Percentiles rank a stretch among this genome's conserved stretches.
Evolutionary conservation across 1,140 invertebrate genomes (phyloP).

Genomic region (Helicoverpa armigera): DNA sequence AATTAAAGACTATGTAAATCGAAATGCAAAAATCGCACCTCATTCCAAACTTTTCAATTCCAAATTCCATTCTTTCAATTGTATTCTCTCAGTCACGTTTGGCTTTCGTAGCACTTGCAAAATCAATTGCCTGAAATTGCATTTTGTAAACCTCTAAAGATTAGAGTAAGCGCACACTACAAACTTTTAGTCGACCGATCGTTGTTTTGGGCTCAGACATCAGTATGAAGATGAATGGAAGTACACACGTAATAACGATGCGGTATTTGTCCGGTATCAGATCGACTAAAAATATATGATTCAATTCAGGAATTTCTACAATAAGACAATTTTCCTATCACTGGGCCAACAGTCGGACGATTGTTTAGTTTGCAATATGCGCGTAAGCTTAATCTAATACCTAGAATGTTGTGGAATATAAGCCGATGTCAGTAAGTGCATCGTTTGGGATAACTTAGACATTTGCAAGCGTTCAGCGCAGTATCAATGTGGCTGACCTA

Average conservation of each 20-base stretch:
- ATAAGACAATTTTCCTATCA: too few species aligned
- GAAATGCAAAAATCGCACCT: not conserved
- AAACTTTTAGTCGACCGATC: too few species aligned
- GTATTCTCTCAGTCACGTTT: not conserved
- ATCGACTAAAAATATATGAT: too few species aligned
- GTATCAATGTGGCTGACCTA: slow-evolving; percentile 5
- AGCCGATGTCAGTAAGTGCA: not conserved
- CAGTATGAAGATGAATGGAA: too few species aligned
- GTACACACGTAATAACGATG: too few species aligned
- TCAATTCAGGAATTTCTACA: too few species aligned
- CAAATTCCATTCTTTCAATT: not conserved
- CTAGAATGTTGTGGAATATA: slow-evolving; percentile 8
- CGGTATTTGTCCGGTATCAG: too few species aligned
- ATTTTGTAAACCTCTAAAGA: not conserved
- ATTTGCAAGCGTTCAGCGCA: not conserved
- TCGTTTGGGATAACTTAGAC: slow-evolving; percentile 18
- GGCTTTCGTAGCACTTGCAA: not conserved
- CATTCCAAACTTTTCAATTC: slow-evolving; percentile 5
- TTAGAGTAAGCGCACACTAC: not conserved
- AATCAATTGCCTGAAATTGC: not conserved
- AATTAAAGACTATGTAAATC: too few species aligned
- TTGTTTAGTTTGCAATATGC: too few species aligned
- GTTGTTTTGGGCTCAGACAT: too few species aligned
- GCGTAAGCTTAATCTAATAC: not conserved
- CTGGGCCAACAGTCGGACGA: too few species aligned